Evolutionary conservation across 2,797 vertebrate genomes (phyloP).

Genomic region (Eidolon dupreanum): DNA sequence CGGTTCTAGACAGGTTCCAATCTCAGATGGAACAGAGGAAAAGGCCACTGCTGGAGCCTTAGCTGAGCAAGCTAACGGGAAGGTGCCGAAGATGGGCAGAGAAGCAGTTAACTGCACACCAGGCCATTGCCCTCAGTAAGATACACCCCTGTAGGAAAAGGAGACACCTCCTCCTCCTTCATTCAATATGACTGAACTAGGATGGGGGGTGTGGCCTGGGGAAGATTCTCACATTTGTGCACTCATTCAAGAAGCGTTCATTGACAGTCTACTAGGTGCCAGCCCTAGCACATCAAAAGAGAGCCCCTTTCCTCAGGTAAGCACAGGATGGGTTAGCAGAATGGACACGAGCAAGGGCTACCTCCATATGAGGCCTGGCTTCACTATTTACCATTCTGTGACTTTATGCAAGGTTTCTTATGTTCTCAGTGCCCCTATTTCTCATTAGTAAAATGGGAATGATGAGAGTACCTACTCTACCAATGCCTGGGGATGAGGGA

Average conservation of each 20-base stretch:
- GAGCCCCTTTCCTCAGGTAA: not conserved
- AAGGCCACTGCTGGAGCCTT: not conserved
- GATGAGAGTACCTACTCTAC: not conserved
- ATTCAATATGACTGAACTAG: not conserved
- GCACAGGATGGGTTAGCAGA: not conserved
- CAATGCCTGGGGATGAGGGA: not conserved
- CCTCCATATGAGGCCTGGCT: not conserved
- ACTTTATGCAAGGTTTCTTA: not conserved
- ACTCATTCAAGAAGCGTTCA: not conserved
- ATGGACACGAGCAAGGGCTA: not conserved
- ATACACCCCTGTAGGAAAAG: not conserved
- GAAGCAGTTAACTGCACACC: not conserved
- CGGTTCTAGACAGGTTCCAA: not conserved
- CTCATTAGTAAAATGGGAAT: not conserved
- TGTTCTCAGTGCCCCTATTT: not conserved
- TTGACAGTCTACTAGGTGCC: not conserved
- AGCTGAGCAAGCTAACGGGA: not conserved
- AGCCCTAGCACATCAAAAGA: not conserved
- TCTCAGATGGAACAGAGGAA: not conserved
- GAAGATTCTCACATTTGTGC: not conserved
- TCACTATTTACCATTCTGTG: not conserved
- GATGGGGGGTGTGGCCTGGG: not conserved
- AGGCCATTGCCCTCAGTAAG: not conserved
- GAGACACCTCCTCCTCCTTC: not conserved
- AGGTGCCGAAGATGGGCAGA: not conserved